Percentiles rank a stretch among this genome's conserved stretches.
phyloP scores from a whole-genome alignment of 2,888 invertebrate genomes.

The Rugalucina vietnamica region DNA sequence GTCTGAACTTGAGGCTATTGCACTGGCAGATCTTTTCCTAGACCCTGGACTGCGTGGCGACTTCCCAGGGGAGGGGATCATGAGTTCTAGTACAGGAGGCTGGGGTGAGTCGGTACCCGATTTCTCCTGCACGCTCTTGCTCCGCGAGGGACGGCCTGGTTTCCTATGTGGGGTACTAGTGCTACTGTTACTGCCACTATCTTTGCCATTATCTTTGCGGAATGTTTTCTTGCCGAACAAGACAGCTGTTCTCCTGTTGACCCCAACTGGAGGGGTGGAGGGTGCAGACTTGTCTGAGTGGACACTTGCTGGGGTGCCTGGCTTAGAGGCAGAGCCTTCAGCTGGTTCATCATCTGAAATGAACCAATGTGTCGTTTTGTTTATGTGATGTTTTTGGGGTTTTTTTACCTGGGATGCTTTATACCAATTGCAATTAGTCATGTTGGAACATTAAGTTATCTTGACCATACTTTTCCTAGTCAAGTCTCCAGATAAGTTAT shows the following conservation, averaged over 20 bases:
- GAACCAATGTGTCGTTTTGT: background rate
- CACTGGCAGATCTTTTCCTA: conserved; percentile 77
- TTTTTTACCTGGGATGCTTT: too few species aligned
- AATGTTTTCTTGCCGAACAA: conserved; percentile 89
- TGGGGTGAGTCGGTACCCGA: conserved; percentile 63
- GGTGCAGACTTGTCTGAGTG: conserved; percentile 55
- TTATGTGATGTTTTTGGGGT: too few species aligned
- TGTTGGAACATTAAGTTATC: too few species aligned
- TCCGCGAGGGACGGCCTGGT: conserved; percentile 71
- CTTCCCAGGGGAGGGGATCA: conserved; percentile 63
- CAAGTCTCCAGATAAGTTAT: too few species aligned
- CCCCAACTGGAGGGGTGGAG: conserved; percentile 85
- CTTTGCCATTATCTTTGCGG: conserved; percentile 61
- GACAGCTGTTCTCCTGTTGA: conserved; percentile 90
- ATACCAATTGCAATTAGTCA: too few species aligned
- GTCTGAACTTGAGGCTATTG: conserved; percentile 61
- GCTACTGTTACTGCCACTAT: conserved; percentile 46
- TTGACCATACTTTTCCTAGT: too few species aligned
- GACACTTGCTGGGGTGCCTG: conserved; percentile 53
- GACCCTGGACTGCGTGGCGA: conserved; percentile 70
- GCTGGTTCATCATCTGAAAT: conserved; percentile 33
- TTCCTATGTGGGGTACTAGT: conserved; percentile 66
- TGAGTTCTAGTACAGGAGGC: conserved; percentile 68
- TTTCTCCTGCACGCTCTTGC: conserved; percentile 61
- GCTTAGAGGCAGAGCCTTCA: conserved; percentile 47